Conservation (phyloP, 2,113 vertebrate species). For the Antidorcas marsupialis region DNA sequence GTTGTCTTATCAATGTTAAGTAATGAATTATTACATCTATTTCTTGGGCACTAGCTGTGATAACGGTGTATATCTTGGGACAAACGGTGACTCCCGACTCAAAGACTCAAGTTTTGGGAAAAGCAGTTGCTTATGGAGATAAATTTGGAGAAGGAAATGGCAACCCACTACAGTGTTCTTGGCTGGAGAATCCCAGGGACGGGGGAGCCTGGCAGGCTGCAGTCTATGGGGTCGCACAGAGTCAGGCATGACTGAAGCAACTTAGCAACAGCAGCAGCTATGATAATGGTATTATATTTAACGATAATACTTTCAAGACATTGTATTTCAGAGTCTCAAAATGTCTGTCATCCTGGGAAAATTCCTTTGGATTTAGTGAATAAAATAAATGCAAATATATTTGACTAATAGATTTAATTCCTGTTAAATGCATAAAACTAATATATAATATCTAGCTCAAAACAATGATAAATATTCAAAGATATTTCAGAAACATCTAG, state of each 20-base stretch:
- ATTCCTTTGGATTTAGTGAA: neutral
- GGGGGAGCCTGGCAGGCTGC: no score
- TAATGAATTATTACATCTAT: neutral
- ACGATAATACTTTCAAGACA: neutral
- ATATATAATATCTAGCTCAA: slow-evolving; percentile 31
- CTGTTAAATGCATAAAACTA: slow-evolving; percentile 47
- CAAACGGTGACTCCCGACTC: no score
- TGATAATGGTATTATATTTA: neutral
- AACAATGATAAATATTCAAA: slow-evolving; percentile 56
- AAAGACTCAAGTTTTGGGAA: no score
- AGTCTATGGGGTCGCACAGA: no score
- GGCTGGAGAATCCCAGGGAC: no score
- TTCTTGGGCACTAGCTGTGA: neutral
- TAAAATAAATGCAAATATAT: neutral
- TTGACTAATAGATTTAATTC: slow-evolving; percentile 62
- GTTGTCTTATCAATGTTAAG: neutral
- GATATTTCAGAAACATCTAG: slow-evolving; percentile 57
- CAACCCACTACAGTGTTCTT: no score
- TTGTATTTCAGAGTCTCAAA: neutral
- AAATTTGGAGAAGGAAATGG: no score
- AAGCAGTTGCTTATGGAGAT: no score
- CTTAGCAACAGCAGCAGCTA: neutral
- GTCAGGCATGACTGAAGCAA: no score
- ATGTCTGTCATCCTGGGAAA: neutral
- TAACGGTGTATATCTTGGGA: neutral